Evolutionary conservation across 2,888 invertebrate species (phyloP).

Genomic region (Beris morrisii): DNA sequence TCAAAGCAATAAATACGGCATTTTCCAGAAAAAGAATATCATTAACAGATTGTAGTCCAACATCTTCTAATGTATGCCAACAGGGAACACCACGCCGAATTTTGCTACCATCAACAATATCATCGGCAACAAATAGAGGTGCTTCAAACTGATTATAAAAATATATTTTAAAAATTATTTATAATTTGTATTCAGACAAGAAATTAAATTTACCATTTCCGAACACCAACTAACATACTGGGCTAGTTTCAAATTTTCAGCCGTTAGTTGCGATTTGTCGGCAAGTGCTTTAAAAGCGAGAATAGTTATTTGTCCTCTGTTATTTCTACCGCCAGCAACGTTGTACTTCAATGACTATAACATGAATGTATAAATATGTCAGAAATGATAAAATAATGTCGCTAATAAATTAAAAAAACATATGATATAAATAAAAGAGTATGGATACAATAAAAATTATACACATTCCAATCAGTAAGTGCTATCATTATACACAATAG

Average conservation of each 20-base stretch:
- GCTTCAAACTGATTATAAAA: constrained; percentile 9
- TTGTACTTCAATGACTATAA: too few relatives aligned
- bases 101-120: constrained; percentile 17
- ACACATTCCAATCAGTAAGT: too few relatives aligned
- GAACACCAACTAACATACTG: constrained; percentile 13
- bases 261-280: not conserved
- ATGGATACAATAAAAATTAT: too few relatives aligned
- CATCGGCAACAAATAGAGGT: constrained; percentile 13
- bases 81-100: constrained; percentile 5
- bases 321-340: not conserved
- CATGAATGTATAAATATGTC: too few relatives aligned
- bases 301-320: constrained; percentile 10
- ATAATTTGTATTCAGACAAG: not conserved
- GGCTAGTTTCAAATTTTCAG: constrained; percentile 14
- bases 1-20: constrained; percentile 1
- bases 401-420: too few relatives aligned
- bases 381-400: too few relatives aligned
- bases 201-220: constrained; percentile 13
- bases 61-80: constrained; percentile 9
- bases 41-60: constrained; percentile 4
- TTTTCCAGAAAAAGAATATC: constrained; percentile 12
- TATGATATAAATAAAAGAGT: too few relatives aligned
- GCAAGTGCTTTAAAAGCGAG: constrained; percentile 15
- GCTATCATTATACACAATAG: too few relatives aligned
- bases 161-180: not conserved